These are phyloP conservation scores for Bovichtus diacanthus DNA, from an alignment of 2,797 vertebrate species.

Conservation along the genomic window DNA sequence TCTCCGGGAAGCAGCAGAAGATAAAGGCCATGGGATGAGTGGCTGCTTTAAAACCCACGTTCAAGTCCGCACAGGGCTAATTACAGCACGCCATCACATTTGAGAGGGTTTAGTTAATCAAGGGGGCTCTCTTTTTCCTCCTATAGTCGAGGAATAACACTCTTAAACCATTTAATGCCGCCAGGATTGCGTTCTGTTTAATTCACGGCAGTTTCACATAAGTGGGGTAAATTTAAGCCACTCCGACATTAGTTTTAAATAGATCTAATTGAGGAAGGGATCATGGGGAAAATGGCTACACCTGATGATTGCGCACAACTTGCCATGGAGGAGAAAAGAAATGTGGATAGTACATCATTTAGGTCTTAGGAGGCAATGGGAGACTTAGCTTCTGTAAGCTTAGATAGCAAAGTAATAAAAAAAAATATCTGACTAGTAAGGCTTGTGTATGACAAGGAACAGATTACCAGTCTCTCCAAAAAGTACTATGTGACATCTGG, in stretches of 20 bases:
- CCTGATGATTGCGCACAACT: conserved; percentile 85
- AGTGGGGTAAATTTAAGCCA: conserved; percentile 88
- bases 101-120: conserved; percentile 90
- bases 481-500: conserved; percentile 72
- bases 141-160: conserved; percentile 87
- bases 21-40: conserved; percentile 89
- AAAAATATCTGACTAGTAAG: conserved; percentile 77
- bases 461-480: conserved; percentile 79
- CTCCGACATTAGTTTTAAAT: conserved; percentile 85
- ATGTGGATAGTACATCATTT: conserved; percentile 78
- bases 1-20: conserved; percentile 84
- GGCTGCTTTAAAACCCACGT: conserved; percentile 88
- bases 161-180: conserved; percentile 88
- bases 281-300: conserved; percentile 82
- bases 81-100: conserved; percentile 88
- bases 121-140: conserved; percentile 83
- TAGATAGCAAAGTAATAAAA: conserved; percentile 74
- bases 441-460: conserved; percentile 75
- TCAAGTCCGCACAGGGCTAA: conserved; percentile 85
- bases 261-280: conserved; percentile 87
- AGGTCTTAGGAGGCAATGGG: conserved; percentile 74
- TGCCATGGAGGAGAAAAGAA: conserved; percentile 69
- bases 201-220: conserved; percentile 83
- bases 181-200: conserved; percentile 84
- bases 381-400: conserved; percentile 83